Base-by-base conservation (phyloP, 1,140 invertebrate species). In the Hycleus phaleratus region DNA sequence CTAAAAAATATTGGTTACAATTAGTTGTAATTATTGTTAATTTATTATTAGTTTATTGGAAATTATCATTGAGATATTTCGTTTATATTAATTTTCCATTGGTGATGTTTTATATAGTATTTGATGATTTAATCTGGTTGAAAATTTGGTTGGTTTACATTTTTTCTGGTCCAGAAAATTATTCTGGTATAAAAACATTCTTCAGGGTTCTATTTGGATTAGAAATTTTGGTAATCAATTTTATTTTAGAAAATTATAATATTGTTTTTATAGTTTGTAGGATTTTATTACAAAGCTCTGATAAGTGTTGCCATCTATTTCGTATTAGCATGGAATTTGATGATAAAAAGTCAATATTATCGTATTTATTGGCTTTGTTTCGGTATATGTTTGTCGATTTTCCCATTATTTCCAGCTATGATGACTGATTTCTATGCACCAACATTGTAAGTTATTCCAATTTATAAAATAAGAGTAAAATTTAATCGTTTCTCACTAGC, bases 321-420 rank as follows among this genome's bases (percentile, higher is more conserved):
- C 4, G 12, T 53, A 9, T 7, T 38, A 32, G 40, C 5, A 7
- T 32, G 32, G 32, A 32, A 32, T 5, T 7, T 7, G 32, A 32
- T 32, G 4, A 32, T 32, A 4, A 5, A 32, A 4, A 32, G 7
- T 3, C 32, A 7, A 0, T 32, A 32, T 7, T 7, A 32, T 32
- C 7, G 4, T 5, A 1, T 32, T 7, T 32, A 32, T 32, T 32
- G 32, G 32, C 4, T 32, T 7, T 7, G 4, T 5, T 58, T 58
- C 40, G 62, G 62, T 46, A 10, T 56, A 7, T 8, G 64, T 26
- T 40, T 69, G 11, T 60, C 63, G 26, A 54, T 65, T 11, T 67
- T 71, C 40, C 67, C 69, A 11, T n/a, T 57, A 38, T 57, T 68
- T 42, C 69, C 65, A 12, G 61, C 66, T 7, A 64, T 71, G 62